Percentiles rank a stretch among this genome's conserved stretches.
Conservation (phyloP, 2,797 vertebrate genomes). For the Arrhamphus sclerolepis region DNA sequence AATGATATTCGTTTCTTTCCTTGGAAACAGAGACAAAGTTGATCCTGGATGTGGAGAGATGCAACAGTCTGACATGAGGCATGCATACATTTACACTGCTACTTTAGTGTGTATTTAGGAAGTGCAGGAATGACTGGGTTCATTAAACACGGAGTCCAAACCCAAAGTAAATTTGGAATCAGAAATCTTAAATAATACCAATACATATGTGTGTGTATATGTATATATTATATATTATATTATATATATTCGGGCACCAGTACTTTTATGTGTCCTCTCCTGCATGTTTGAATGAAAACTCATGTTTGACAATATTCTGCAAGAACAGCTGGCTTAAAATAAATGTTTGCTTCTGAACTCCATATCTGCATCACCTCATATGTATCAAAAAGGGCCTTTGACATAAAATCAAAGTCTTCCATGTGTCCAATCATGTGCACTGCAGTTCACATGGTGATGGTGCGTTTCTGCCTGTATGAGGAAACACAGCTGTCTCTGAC, state of each 20-base stretch:
- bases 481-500: slow-evolving; percentile 47
- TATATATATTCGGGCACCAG: too few relatives aligned
- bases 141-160: background rate
- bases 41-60: slow-evolving; percentile 17
- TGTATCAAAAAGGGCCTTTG: too few relatives aligned
- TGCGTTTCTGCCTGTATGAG: background rate
- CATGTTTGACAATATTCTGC: too few relatives aligned
- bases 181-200: background rate
- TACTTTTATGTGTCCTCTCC: too few relatives aligned
- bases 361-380: background rate
- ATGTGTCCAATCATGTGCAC: too few relatives aligned
- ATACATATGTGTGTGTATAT: too few relatives aligned
- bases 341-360: background rate
- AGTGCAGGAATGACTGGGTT: background rate
- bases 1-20: slow-evolving; percentile 30
- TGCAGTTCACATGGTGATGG: too few relatives aligned
- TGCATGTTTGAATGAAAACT: too few relatives aligned
- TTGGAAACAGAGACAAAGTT: slow-evolving; percentile 29
- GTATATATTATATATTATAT: too few relatives aligned
- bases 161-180: background rate
- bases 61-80: slow-evolving; percentile 14
- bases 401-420: too few relatives aligned
- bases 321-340: too few relatives aligned
- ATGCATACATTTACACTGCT: slow-evolving; percentile 4
- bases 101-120: slow-evolving; percentile 5